Evolutionary conservation across 2,888 invertebrate genomes (phyloP), one percentile per base, ranked within the genome.

Genomic region (Linnaemya vulpina): DNA sequence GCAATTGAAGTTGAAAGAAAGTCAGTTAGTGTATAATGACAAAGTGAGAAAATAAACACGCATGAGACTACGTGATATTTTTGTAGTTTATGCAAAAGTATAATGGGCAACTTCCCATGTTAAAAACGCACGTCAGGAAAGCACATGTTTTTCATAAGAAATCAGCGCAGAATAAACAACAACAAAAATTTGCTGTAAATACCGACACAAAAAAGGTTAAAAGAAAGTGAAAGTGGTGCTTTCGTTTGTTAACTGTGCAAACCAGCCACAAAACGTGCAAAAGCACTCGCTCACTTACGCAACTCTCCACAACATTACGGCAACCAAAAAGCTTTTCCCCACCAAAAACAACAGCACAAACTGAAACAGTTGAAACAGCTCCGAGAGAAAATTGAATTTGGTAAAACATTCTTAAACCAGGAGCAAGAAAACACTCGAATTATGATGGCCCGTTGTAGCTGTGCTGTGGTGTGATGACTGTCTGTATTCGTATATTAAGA

Each of bases 241-340:
- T 38, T 22, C 60, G 35, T 60, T 75, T 38, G 46, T 60, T 30
- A 53, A 68, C 20, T 46, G 3, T 40, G n/a, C n/a, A 5, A 22
- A 43, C 11, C 58, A 74, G 46, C 20, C 20, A 46, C 7, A 70
- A 22, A 70, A 73, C 30, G 60, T 51, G 49, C 58, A 58, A 67
- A 60, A 30, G 30, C 30, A 30, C 30, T 3, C 30, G 5, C 5
- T 3, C 30, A 30, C 30, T 3, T 30, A 30, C 30, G 5, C 30
- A 30, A 65, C 65, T 78, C 82, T 62, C 63, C 78, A 82, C 77
- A 22, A 82, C 77, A 22, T 1, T 20, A 55, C 30, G 15, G 43
- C 10, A 35, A 20, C 30, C 5, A 38, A 62, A 68, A 70, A 82
- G 85, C 84, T 85, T 82, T 85, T 77, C 55, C 20, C 51, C 77